Base-by-base conservation (phyloP, 2,888 invertebrate genomes). In the Stenodera caucasica region DNA sequence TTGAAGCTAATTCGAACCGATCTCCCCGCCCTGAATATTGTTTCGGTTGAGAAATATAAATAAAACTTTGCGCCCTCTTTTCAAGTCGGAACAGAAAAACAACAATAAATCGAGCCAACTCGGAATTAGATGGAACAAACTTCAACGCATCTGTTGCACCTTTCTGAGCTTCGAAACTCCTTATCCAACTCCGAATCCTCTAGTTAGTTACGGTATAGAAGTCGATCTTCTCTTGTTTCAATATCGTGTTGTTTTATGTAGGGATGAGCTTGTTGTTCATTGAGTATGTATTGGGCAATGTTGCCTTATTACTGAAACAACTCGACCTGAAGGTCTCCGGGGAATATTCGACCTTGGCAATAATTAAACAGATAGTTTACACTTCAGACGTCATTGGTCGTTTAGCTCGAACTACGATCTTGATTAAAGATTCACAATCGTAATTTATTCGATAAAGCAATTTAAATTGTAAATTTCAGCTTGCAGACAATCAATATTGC, bases 281-380 rank as follows among this genome's bases (percentile, higher is more conserved):
- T 21, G 21, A 40, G 18, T 40, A 40, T 40, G 40, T 21, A 40
- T 40, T 40, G 40, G 40, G 40, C 18, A 18, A 18, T 18, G 40
- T 40, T 40, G 9, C 40, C 18, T 40, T 40, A 40, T 40, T 40
- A 18, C 11, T 21, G 18, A 21, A 40, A 40, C 40, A 40, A 40
- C 21, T 21, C 18, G 40, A 40, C 40, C 18, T 12, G 40, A 40
- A 40, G 18, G 40, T 11, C 18, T 18, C 9, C 18, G 6, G 21
- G 40, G 40, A 3, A 8, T 37, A 37, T 15, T 37, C 18, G 40
- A 21, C 18, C 11, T 11, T 11, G 11, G 9, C 11, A 40, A 40
- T 40, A 40, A 40, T 40, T 40, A 40, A 40, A 40, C 40, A 40
- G 40, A 18, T 21, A 40, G 18, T 40, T 40, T 40, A 40, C 40